These are phyloP conservation scores for Ennomos quercinarius DNA, from an alignment of 2,888 invertebrate species.

Conservation along the genomic window DNA sequence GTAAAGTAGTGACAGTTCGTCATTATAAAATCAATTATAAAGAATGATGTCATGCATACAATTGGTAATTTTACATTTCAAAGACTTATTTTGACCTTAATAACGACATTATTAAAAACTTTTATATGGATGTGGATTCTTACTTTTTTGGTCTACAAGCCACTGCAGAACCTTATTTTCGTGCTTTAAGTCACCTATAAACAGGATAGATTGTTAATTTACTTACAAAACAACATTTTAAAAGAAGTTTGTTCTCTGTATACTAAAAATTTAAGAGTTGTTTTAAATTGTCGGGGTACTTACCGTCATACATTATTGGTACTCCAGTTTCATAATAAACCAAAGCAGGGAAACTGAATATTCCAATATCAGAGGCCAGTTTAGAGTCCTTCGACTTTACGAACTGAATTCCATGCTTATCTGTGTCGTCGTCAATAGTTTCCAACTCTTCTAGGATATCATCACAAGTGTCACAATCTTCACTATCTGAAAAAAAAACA, in stretches of 20 bases:
- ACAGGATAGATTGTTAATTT: conserved; percentile 66
- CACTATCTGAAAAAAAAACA: conserved; percentile 87
- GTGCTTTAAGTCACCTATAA: conserved; percentile 96
- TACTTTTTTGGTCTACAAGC: conserved; percentile 98
- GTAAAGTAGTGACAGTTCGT: conserved; percentile 64
- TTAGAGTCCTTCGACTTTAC: conserved; percentile 96
- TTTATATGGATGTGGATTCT: conserved; percentile 88
- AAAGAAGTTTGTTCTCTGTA: conserved; percentile 2
- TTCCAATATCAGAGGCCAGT: conserved; percentile 95
- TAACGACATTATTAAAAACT: conserved; percentile 25
- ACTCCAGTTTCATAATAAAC: conserved; percentile 97
- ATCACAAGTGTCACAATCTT: conserved; percentile 93
- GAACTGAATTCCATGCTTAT: conserved; percentile 96
- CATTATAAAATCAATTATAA: conserved; percentile 48
- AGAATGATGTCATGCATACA: conserved; percentile 85
- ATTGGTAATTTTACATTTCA: conserved; percentile 58
- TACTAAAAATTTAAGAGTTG: conserved; percentile 4
- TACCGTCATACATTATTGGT: conserved; percentile 98
- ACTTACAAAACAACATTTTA: conserved; percentile 23
- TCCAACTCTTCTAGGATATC: conserved; percentile 95
- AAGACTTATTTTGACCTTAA: conserved; percentile 54
- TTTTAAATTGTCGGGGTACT: conserved; percentile 62
- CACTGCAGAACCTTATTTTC: conserved; percentile 98
- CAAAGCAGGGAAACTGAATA: conserved; percentile 95
- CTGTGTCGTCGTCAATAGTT: conserved; percentile 96